Evolutionary conservation across 2,113 vertebrate species (phyloP), one percentile per base, ranked within the genome.

Genomic region (Dipodomys spectabilis): DNA sequence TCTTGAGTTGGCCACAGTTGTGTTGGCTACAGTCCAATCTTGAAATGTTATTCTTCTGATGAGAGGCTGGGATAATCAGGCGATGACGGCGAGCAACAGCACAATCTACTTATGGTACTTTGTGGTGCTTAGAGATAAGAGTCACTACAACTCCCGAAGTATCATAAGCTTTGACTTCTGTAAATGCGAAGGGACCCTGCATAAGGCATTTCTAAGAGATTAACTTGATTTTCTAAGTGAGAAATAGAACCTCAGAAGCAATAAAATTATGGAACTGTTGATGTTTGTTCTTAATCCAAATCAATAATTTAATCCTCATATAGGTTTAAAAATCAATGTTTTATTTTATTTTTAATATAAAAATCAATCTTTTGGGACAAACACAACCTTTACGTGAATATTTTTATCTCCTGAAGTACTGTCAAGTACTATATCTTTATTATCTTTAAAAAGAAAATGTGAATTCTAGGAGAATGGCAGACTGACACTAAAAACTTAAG

Each of bases 401-500:
- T 74, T 32, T 0, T 92, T 97, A 96, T 98, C 96, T 84, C 93
- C n/a, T 4, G 7, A 2, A 97, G 95, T 96, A 86, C 94, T 97
- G 95, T 98, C 94, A 97, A 96, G 20, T 97, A 96, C 97, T 95
- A 71, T 71, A 39, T 84, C 94, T 95, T 96, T 97, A 94, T 96
- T 95, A 98, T 97, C 97, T 97, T 97, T 97, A 96, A 86, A 64
- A 93, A 92, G 94, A 96, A 96, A 96, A 96, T 96, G 94, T 97
- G 96, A 95, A 91, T 97, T 97, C 65, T 5, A 80, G 92, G 93
- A 95, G 95, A 96, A 97, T 95, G 96, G 93, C 92, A 98, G 97
- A 96, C 91, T 91, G 95, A 94, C 91, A 92, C 95, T 96, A 91
- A 93, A 97, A 97, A 82, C 90, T 96, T 73, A 95, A 91, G 92